Evolutionary conservation across 1,140 invertebrate species (phyloP), one percentile per base, ranked within the genome.

Genomic region (Aphis gossypii): DNA sequence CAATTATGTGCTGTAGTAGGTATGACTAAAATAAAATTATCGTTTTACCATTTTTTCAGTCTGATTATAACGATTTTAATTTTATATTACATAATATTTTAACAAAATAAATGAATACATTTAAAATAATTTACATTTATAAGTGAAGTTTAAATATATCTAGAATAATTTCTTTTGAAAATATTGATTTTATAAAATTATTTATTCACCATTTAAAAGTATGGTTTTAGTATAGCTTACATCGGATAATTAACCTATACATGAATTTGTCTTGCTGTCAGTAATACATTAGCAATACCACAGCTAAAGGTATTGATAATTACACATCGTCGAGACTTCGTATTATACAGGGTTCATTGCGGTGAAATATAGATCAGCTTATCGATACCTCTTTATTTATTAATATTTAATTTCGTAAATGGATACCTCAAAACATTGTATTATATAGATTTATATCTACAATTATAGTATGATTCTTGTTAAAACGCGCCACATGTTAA

Each of bases 371-470:
- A 46, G 44, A 30, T 8, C 30, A n/a, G 46, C n/a, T 88, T 88
- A 88, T 88, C n/a, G 86, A 48, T 51, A n/a, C 86, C 86, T 88
- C 44, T 88, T 87, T 87, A 83, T 41, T 83, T 76, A 76, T 84
- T 41, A 87, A 46, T 87, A 46, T 87, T 46, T 46, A 46, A 76
- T 76, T 30, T 76, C n/a, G 25, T 87, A 87, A 87, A n/a, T 48
- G 25, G 84, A 46, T 87, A 87, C 25, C 44, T 46, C 60, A 35
- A 44, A 87, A 87, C 25, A 46, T 30, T 30, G 41, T 87, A 48
- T n/a, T 20, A 87, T 35, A 87, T 87, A 1, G 18, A 46, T 87
- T 18, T 46, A 48, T 48, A 87, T 86, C 11, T 86, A 86, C 4
- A n/a, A 46, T 8, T 41, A 83, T 38, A 23, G 21, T 41, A n/a